Evolutionary conservation across 2,113 vertebrate species (phyloP), one percentile per base, ranked within the genome.

Genomic region (Grus americana): DNA sequence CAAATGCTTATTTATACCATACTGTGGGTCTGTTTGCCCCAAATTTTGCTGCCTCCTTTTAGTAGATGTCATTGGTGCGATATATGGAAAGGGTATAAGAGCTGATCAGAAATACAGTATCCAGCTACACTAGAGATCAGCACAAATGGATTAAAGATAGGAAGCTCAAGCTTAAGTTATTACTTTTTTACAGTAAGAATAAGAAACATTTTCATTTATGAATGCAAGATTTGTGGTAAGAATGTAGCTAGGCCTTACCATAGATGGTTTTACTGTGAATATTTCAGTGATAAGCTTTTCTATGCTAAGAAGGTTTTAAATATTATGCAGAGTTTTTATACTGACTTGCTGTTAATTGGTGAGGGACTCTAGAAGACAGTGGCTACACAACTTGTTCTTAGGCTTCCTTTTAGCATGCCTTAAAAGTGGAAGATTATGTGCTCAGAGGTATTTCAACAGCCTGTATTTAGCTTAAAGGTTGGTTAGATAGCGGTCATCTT

Each of bases 1-100:
- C 74, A 94, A 96, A 87, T 76, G 90, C 93, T 96, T 97, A 97
- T 96, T 97, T 97, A 96, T 97, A 97, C 85, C 90, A 54, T 72
- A 65, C 78, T 91, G 96, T 97, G 96, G 96, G 96, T 93, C 96
- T 97, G 95, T 96, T 96, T 96, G 84, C 95, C 94, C 93, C 94
- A 87, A 96, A 88, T 96, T 94, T 92, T 92, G 90, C 87, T 97
- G 81, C 90, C 95, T 96, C 54, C 66, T 95, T 93, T 92, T 85
- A 93, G 81, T 29, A 86, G 87, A 91, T 96, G 95, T 91, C 93
- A 88, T 32, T 59, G 46, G 92, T 94, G 67, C 20, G 8, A 83
- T 96, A 30, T 46, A 57, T 93, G 81, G 54, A 47, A 82, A 90
- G n/a, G 81, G 81, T 90, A 32, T 91, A 91, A 81, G 65, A 85